Base-by-base conservation (phyloP, 2,113 vertebrate species). In the Saguinus imperator region DNA sequence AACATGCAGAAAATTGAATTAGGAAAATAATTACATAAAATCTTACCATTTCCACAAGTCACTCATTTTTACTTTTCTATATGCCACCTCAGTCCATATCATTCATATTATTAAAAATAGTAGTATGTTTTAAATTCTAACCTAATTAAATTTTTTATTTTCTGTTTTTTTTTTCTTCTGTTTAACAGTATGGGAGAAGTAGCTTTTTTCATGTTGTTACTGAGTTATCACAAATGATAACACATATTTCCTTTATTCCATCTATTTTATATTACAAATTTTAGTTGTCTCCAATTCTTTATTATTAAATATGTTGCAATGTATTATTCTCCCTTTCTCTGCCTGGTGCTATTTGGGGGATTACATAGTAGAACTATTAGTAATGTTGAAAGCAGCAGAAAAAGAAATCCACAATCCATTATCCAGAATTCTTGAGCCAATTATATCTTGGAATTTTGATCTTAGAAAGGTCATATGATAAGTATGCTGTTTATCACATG, bases 1-100 rank as follows among this genome's bases (percentile, higher is more conserved):
- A 87, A 11, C 40, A 52, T 48, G 32, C 8, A 92, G 70, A 85
- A 84, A n/a, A 68, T 87, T 64, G 87, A 64, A 32, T 90, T 87
- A 85, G 85, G 23, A 95, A 92, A 85, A 90, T 32, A 81, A 57
- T 89, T 89, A 87, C 55, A 29, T 90, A 87, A 87, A 61, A 52
- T 57, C 18, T 80, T 81, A 77, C 29, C 14, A 72, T 89, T 77
- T 86, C 25, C 25, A 83, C 1, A 66, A 83, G 35, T 84, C 70
- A 66, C 12, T 86, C 68, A 45, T 76, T 87, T 91, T 88, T 93
- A 37, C 55, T 91, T 70, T 84, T 90, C 57, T 64, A 2, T 45
- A 32, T 21, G 29, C 16, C 5, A 88, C 52, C 25, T 79, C 70
- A 80, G 43, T 43, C 16, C 17, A 20, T 50, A 87, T 83, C 18